A percentile compares a stretch with the other conserved stretches of the same genome.
phyloP scores from a whole-genome alignment of 1,140 invertebrate genomes.

The Drosophila nannoptera region DNA sequence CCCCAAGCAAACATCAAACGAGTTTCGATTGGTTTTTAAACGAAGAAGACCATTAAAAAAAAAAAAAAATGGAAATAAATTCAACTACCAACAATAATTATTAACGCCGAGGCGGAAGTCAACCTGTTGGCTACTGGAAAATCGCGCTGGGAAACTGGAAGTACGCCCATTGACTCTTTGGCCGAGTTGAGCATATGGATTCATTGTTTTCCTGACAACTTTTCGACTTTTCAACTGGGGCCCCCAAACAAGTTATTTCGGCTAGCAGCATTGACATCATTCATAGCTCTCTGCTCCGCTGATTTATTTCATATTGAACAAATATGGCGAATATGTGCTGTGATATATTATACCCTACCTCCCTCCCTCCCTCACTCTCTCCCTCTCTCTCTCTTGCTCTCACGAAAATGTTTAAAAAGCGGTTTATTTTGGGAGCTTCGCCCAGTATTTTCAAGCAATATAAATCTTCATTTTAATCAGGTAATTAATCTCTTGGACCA shows the following conservation, averaged over 20 bases:
- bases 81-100: conserved; percentile 13
- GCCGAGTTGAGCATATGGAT: neutral
- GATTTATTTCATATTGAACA: conserved; percentile 4
- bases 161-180: neutral
- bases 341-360: neutral
- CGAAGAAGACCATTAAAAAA: neutral
- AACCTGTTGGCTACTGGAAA: conserved; percentile 23
- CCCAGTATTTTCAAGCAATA: neutral
- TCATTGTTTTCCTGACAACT: conserved; percentile 10
- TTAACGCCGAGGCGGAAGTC: conserved; percentile 20
- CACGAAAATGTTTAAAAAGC: no score
- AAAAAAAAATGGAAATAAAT: conserved; percentile 2
- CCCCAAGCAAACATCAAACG: conserved; percentile 22
- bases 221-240: no score
- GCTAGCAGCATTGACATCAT: conserved; percentile 28
- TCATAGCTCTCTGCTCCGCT: conserved; percentile 14
- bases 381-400: no score
- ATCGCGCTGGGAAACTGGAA: conserved; percentile 2
- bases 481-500: no score
- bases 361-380: no score
- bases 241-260: conserved; percentile 29
- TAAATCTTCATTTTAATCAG: neutral
- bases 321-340: conserved; percentile 3
- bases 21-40: conserved; percentile 21
- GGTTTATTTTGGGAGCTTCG: neutral